Base-by-base conservation (phyloP, 1,140 invertebrate species). In the Epicauta chinensis region DNA sequence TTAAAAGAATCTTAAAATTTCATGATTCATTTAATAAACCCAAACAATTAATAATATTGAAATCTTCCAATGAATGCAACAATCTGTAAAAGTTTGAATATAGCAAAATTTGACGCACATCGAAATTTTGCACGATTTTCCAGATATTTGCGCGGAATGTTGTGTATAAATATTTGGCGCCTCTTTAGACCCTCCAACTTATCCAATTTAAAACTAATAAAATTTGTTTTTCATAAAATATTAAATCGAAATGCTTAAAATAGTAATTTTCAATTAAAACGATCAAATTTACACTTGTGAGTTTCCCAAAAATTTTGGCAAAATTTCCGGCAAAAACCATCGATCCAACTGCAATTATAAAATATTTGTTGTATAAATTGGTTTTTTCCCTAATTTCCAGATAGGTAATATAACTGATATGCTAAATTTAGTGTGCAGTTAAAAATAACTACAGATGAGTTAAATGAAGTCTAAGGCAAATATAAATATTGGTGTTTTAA, bases 361-460 rank as follows among this genome's bases (percentile, higher is more conserved):
- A n/a, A n/a, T n/a, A n/a, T n/a, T n/a, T n/a, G n/a, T n/a, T n/a
- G n/a, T n/a, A n/a, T n/a, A n/a, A n/a, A n/a, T n/a, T n/a, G n/a
- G n/a, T n/a, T n/a, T n/a, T n/a, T n/a, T n/a, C n/a, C n/a, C n/a
- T n/a, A 7, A 29, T 38, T 11, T 37, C 30, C 16, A 38, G 29
- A 38, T 32, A 23, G 40, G 30, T 51, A 42, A 16, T 14, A 42
- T 30, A 32, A 17, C 41, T 51, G 48, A 40, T 23, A 16, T 41
- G 31, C 16, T 51, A 51, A 40, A 40, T 51, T 39, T 51, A 42
- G 48, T 40, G 11, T 12, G 7, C 32, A 51, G 48, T 38, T 42
- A 42, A 32, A 51, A 51, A 51, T 51, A 51, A 51, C 48, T 38
- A 47, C 45, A 14, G 45, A 38, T 51, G 23, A 40, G 38, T 51